A percentile compares a stretch with the other conserved stretches of the same genome.
These are phyloP conservation scores for Trichomycterus rosablanca DNA, from an alignment of 2,113 vertebrate genomes.

Conservation along the genomic window DNA sequence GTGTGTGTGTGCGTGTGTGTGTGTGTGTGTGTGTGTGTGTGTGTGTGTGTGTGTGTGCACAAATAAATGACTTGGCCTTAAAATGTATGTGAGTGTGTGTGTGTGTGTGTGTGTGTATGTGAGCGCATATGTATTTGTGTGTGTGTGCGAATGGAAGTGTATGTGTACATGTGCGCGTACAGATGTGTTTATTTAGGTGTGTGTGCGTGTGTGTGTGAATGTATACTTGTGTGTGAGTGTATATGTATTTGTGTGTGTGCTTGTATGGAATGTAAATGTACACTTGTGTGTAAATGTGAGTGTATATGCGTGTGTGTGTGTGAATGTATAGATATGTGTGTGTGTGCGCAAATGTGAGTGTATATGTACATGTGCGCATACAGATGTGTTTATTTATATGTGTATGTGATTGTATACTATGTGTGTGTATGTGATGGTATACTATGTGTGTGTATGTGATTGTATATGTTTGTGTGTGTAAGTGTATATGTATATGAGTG, in stretches of 20 bases:
- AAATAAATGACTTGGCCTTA: conserved; percentile 3
- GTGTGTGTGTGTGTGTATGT: conserved; percentile 6
- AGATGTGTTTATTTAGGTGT: too few relatives aligned
- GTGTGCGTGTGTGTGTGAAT: conserved; percentile 1
- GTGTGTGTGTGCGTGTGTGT: conserved; percentile 7
- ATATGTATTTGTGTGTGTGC: not conserved
- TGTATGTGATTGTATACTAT: not conserved
- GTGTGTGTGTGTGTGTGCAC: conserved; percentile 11
- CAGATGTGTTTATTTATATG: too few relatives aligned
- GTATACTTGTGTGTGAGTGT: conserved; percentile 13
- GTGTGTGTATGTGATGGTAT: conserved; percentile 11
- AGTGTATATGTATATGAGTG: too few relatives aligned
- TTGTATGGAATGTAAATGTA: not conserved
- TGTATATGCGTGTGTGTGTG: conserved; percentile 6
- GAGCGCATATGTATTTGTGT: not conserved
- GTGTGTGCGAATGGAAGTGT: conserved; percentile 6
- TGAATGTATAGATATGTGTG: conserved; percentile 10
- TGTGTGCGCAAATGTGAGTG: conserved; percentile 5
- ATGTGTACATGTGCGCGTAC: conserved; percentile 1
- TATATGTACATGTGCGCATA: too few relatives aligned
- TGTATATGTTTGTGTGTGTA: conserved; percentile 5
- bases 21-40: conserved; percentile 14
- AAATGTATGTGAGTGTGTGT: not conserved
- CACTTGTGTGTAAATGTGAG: too few relatives aligned
- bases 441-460: not conserved